Base-by-base conservation (phyloP, 2,888 invertebrate species). In the Pasiphila rectangulata region DNA sequence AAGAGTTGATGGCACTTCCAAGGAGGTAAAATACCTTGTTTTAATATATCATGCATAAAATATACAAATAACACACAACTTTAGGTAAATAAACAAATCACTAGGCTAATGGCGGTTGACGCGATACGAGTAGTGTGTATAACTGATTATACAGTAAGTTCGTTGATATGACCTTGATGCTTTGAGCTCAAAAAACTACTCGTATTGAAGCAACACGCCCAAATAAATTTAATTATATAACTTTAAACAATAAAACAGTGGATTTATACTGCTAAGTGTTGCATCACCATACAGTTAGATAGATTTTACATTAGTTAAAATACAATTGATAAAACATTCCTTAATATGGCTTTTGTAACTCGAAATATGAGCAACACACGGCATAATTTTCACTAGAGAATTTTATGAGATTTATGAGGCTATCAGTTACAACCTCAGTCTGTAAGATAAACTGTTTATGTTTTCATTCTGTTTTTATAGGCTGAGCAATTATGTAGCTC, bases 61-160 rank as follows among this genome's bases (percentile, higher is more conserved):
- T 52, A 61, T 58, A 51, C 60, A 64, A 67, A 66, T 62, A 61
- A 65, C 66, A 67, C 67, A 71, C 64, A 58, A 62, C 63, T 62
- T n/a, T n/a, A n/a, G n/a, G n/a, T n/a, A n/a, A n/a, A 63, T 6
- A 32, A 61, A 61, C 51, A 59, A 59, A 53, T 61, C 47, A 54
- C 59, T 67, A 68, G 54, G 46, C 63, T 69, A 63, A 61, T 45
- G 49, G 24, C 29, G 20, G 17, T 9, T 15, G 29, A 51, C 13
- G n/a, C 29, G 24, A 40, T 34, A 39, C 5, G 20, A 25, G 38
- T 25, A 12, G 10, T 2, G 2, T 4, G 5, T 16, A 29, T 16
- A n/a, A 16, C 15, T 9, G 2, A 25, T 25, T 12, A 12, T 12
- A 25, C 6, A 25, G 1, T 13, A 0, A 27, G 12, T 13, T 12